Evolutionary conservation across 2,888 invertebrate species (phyloP), one percentile per base, ranked within the genome.

Genomic region (Fissipunctia ypsillon): DNA sequence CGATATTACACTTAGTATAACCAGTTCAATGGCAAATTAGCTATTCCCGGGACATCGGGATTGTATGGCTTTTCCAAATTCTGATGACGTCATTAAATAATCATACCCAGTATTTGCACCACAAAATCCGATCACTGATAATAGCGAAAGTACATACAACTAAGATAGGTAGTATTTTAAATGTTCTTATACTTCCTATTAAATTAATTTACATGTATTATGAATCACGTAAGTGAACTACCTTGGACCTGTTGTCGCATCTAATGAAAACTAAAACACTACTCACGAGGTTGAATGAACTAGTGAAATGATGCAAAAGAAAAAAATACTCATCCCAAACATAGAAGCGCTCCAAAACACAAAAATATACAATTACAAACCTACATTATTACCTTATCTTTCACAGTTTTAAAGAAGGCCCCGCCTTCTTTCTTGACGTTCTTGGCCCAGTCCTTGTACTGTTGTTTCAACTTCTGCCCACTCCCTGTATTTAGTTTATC

Each of bases 391-490:
- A 98, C 99, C 97, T 98, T 98, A 91, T 98, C 98, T 93, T 98
- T 98, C 19, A 99, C 97, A 90, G 97, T 98, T 93, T 98, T 98
- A 87, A 99, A 97, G 91, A 99, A 98, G 3, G 98, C 98, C 0
- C 98, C 97, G 12, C 98, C 98, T 92, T 98, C 98, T 91, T 97
- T 98, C 90, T 97, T 97, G 96, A 98, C 98, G 4, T 97, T 97
- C 50, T 97, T 97, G 16, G 97, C 97, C 98, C 98, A 98, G 88
- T 99, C 99, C n/a, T 91, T 87, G 88, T 97, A 93, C 97, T 96
- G 96, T 66, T 94, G 95, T 80, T 94, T 95, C 9, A 95, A 86
- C 52, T 90, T 92, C 92, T 97, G 94, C 71, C 97, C 94, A 89
- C 96, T 93, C 84, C 97, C 95, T 0, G 94, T 92, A 93, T 95